Conservation (phyloP, 2,113 vertebrate species). For the Hypocryptadius cinnamomeus region DNA sequence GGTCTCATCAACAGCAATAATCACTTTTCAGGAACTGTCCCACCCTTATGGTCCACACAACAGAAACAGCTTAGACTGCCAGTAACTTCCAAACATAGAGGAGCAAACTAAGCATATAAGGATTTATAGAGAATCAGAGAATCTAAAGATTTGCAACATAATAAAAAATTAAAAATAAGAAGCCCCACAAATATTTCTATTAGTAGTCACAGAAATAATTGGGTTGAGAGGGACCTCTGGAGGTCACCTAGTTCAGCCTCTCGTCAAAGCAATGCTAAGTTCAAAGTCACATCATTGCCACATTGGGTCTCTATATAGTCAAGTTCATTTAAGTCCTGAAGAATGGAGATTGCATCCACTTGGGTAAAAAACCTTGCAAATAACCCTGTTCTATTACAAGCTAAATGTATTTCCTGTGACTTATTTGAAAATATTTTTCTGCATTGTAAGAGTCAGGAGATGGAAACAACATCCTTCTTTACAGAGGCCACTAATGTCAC, state of each 20-base stretch:
- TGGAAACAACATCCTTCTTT: not conserved
- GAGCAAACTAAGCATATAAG: not conserved
- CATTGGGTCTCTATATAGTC: not conserved
- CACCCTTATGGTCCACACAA: not conserved
- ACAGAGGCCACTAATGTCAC: not conserved
- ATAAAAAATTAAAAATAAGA: not conserved
- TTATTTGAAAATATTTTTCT: not conserved
- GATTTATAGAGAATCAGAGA: not conserved
- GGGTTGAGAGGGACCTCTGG: not conserved
- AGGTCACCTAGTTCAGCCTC: not conserved
- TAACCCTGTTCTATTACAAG: not conserved
- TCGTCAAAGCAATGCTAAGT: not conserved
- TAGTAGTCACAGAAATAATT: not conserved
- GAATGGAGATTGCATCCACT: not conserved
- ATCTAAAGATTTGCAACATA: not conserved
- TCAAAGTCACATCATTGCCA: not conserved
- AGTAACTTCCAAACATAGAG: rapidly evolving
- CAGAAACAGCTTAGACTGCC: not conserved
- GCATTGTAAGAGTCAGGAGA: not conserved
- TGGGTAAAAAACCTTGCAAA: not conserved
- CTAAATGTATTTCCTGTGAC: not conserved
- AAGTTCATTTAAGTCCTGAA: not conserved
- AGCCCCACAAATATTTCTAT: not conserved
- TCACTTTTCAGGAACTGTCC: not conserved
- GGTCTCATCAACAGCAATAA: not conserved